Conservation (phyloP, 2,113 vertebrate genomes). For the Barnardius zonarius region DNA sequence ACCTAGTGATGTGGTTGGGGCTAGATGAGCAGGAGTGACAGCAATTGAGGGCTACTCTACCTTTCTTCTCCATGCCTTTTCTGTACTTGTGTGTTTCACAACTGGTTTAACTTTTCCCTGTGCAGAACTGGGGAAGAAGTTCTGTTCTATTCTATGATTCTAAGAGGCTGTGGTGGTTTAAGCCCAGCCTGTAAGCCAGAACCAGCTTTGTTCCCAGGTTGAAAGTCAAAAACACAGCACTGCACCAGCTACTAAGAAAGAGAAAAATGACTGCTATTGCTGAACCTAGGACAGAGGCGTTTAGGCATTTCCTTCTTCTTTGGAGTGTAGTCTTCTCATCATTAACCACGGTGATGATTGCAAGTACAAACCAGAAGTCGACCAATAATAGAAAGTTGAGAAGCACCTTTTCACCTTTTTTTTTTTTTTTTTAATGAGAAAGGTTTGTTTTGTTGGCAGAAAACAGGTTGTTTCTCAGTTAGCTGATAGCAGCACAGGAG, state of each 20-base stretch:
- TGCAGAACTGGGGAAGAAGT: neutral
- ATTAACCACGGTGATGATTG: neutral
- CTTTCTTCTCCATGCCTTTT: neutral
- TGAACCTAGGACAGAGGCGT: neutral
- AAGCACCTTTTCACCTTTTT: neutral
- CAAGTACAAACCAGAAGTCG: neutral
- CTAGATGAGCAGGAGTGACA: neutral
- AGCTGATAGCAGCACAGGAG: neutral
- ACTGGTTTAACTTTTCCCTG: neutral
- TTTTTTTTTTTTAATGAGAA: neutral
- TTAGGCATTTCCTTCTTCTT: neutral
- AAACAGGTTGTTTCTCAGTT: neutral
- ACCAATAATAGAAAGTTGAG: neutral
- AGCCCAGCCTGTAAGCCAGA: too few relatives aligned
- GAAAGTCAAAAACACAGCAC: too few relatives aligned
- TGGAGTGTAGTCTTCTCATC: neutral
- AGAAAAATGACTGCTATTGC: too few relatives aligned
- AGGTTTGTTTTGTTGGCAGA: neutral
- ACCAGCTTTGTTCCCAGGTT: too few relatives aligned
- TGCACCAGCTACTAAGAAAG: too few relatives aligned
- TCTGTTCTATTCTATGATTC: neutral
- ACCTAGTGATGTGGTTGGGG: neutral
- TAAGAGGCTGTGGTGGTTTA: too few relatives aligned
- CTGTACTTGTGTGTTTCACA: neutral
- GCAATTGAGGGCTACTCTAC: neutral